A percentile compares a stretch with the other conserved stretches of the same genome.
These are phyloP conservation scores for Suillia variegata DNA, from an alignment of 2,888 invertebrate genomes.

Conservation along the genomic window DNA sequence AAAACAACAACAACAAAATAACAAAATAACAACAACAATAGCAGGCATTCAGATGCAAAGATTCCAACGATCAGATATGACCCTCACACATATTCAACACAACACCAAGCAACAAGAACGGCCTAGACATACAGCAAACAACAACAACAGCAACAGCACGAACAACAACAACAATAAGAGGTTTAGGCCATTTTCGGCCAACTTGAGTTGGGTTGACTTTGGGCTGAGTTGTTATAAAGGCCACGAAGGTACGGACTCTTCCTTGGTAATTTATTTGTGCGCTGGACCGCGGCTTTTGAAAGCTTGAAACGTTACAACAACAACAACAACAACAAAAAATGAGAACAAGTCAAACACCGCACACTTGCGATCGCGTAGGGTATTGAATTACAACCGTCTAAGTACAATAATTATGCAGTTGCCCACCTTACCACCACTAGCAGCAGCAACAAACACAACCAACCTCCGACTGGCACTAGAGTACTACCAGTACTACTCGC, in stretches of 20 bases:
- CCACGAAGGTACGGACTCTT: background rate
- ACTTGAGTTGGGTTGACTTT: background rate
- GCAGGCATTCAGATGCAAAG: conserved; percentile 4
- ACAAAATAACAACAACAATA: background rate
- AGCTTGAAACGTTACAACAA: background rate
- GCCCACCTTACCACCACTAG: background rate
- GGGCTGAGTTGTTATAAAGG: background rate
- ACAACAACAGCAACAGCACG: background rate
- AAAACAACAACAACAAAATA: background rate
- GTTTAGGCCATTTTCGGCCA: background rate
- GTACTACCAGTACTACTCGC: background rate
- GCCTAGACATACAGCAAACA: background rate
- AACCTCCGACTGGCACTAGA: too few species aligned
- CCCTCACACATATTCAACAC: background rate
- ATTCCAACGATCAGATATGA: conserved; percentile 2
- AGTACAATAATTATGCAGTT: conserved; percentile 6
- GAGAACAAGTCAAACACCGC: background rate
- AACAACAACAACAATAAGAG: background rate
- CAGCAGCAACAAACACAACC: background rate
- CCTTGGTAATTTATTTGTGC: conserved; percentile 1
- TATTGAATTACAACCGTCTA: conserved; percentile 3
- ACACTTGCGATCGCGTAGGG: background rate
- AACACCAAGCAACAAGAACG: background rate
- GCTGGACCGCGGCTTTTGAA: background rate
- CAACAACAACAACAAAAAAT: background rate